A percentile compares a stretch with the other conserved stretches of the same genome.
Evolutionary conservation across 1,140 invertebrate species (phyloP).

Genomic region (Caenorhabditis latens): DNA sequence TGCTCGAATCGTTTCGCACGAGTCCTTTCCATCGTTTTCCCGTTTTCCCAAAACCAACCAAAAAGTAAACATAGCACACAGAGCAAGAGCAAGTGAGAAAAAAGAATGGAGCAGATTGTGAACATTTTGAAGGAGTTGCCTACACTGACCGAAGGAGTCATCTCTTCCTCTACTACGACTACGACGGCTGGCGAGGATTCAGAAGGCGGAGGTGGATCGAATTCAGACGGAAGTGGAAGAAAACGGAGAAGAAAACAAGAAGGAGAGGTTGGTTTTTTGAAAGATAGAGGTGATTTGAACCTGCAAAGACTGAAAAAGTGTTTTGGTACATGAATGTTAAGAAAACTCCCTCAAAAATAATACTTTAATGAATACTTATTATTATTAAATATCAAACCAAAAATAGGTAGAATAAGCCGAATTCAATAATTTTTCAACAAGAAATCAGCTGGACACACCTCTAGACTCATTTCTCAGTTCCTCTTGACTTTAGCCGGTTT

Average conservation of each 20-base stretch:
- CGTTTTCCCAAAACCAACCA: neutral
- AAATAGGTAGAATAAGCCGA: too few relatives aligned
- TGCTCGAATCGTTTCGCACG: constrained; percentile 53
- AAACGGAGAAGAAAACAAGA: neutral
- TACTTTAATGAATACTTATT: too few relatives aligned
- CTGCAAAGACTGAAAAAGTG: too few relatives aligned
- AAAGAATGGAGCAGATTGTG: constrained; percentile 42
- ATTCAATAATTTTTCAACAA: too few relatives aligned
- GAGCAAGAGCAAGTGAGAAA: neutral
- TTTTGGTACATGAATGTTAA: too few relatives aligned
- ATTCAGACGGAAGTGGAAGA: too few relatives aligned
- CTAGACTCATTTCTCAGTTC: too few relatives aligned
- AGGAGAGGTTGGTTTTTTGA: neutral
- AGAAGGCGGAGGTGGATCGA: neutral
- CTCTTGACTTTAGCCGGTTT: too few relatives aligned
- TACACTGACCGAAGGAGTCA: constrained; percentile 48
- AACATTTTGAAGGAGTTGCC: constrained; percentile 56
- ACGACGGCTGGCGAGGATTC: neutral
- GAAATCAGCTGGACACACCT: too few relatives aligned
- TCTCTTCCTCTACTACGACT: neutral
- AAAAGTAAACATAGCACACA: constrained; percentile 39
- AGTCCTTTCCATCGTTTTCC: neutral
- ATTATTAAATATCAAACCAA: too few relatives aligned
- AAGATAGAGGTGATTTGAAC: too few relatives aligned
- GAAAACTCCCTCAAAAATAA: too few relatives aligned